Conservation (phyloP, 2,113 vertebrate genomes). For the Chelonoidis abingdonii region DNA sequence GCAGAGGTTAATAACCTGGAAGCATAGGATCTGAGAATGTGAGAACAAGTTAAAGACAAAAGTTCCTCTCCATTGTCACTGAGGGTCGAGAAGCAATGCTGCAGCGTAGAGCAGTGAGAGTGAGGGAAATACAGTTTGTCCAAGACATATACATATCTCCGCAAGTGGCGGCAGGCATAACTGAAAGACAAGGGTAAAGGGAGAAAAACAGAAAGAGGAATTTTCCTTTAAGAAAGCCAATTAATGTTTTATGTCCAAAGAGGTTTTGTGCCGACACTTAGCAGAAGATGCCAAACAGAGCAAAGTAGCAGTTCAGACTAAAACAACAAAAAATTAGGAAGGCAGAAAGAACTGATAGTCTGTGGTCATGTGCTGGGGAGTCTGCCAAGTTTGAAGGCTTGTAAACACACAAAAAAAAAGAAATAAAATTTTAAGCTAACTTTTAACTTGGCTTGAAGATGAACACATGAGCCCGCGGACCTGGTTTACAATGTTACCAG, state of each 20-base stretch:
- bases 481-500: background rate
- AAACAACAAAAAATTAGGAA: constrained; percentile 25
- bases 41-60: constrained; percentile 89
- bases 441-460: background rate
- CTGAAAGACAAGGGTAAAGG: constrained; percentile 87
- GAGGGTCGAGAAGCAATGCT: constrained; percentile 86
- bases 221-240: constrained; percentile 80
- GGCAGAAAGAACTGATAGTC: background rate
- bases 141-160: constrained; percentile 90
- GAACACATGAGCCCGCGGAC: background rate
- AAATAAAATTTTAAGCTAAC: background rate
- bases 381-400: background rate
- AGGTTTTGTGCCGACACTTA: constrained; percentile 54
- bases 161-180: constrained; percentile 90
- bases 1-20: constrained; percentile 89
- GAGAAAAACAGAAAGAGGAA: constrained; percentile 76
- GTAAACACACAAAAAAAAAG: background rate
- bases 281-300: constrained; percentile 43
- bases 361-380: background rate
- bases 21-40: constrained; percentile 90
- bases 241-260: constrained; percentile 63
- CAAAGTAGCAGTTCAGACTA: constrained; percentile 42
- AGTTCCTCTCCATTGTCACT: constrained; percentile 89
- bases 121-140: constrained; percentile 87
- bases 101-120: constrained; percentile 85